Base-by-base conservation (phyloP, 2,113 vertebrate genomes). In the Dasyprocta punctata region DNA sequence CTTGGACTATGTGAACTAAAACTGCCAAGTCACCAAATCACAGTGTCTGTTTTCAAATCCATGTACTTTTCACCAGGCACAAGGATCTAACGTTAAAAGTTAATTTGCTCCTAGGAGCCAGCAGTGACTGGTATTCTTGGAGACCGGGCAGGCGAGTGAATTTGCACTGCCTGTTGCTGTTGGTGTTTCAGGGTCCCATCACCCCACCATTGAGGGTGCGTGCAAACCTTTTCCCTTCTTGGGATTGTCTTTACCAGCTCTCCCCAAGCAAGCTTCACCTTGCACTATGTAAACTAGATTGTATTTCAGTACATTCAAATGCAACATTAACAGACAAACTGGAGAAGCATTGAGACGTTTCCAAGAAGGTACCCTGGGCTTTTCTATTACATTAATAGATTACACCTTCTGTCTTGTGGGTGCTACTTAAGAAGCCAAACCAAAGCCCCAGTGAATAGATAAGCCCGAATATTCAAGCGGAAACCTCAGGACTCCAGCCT, bases 251-350 rank as follows among this genome's bases (percentile, higher is more conserved):
- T 49, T 88, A 87, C 41, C 41, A 87, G 17, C 26, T 61, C 41
- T 30, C 49, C n/a, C 92, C 49, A 89, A 41, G 7, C 49, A 89
- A 41, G 7, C 60, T 89, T 95, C 81, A 75, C 22, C 33, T 61
- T 26, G 38, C 47, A n/a, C 11, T 11, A 16, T 44, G n/a, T 65
- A 89, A 86, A 69, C 38, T 10, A 63, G 49, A 75, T 60, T 63
- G 44, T 49, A 56, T 95, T 84, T 94, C 69, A 28, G 28, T 26
- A 49, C 33, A 58, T 88, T 86, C 94, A 71, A 92, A 71, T 52
- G 22, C 38, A 85, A 60, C 65, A 14, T 28, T 63, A n/a, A 89
- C 33, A 67, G 44, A 87, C 49, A 82, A 81, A 67, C 33, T 38
- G 78, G 41, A 75, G 82, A 77, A 69, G 73, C 87, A 61, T 0